phyloP scores from a whole-genome alignment of 2,113 vertebrate species.

The Brachyhypopomus gauderio region DNA sequence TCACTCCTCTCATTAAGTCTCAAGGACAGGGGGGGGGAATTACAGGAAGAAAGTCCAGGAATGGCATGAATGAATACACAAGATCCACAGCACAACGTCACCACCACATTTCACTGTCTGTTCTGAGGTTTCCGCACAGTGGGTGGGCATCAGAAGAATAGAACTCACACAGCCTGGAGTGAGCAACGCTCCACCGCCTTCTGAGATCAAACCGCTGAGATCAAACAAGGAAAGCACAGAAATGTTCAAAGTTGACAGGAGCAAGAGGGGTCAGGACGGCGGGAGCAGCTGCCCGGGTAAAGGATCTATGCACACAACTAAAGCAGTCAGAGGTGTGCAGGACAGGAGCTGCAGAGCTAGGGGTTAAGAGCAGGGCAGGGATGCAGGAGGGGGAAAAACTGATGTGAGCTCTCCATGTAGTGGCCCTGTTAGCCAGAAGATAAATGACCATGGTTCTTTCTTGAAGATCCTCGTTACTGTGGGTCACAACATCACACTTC shows the following conservation, averaged over 20 bases:
- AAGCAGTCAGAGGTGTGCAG: not conserved
- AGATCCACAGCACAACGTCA: slow-evolving; percentile 1
- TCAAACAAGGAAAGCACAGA: not conserved
- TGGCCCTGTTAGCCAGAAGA: not conserved
- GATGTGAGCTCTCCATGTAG: not conserved
- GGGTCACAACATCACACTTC: not conserved
- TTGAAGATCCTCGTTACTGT: slow-evolving; percentile 1
- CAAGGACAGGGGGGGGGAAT: slow-evolving; percentile 26
- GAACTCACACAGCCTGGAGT: not conserved
- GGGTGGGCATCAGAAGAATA: not conserved
- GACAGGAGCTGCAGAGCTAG: not conserved
- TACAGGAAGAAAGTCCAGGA: slow-evolving; percentile 32
- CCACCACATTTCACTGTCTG: not conserved
- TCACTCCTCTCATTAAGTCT: slow-evolving; percentile 37
- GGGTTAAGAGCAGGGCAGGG: not conserved
- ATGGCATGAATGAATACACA: slow-evolving; percentile 31
- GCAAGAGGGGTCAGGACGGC: not conserved
- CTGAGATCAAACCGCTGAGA: not conserved
- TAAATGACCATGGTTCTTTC: slow-evolving; percentile 7
- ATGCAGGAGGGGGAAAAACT: slow-evolving; percentile 1
- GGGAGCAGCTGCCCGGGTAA: not conserved
- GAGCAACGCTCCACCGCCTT: not conserved
- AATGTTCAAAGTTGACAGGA: not conserved
- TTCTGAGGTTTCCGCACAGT: slow-evolving; percentile 14
- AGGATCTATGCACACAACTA: not conserved